Evolutionary conservation across 2,888 invertebrate species (phyloP).

Genomic region (Caenorhabditis sp.): DNA sequence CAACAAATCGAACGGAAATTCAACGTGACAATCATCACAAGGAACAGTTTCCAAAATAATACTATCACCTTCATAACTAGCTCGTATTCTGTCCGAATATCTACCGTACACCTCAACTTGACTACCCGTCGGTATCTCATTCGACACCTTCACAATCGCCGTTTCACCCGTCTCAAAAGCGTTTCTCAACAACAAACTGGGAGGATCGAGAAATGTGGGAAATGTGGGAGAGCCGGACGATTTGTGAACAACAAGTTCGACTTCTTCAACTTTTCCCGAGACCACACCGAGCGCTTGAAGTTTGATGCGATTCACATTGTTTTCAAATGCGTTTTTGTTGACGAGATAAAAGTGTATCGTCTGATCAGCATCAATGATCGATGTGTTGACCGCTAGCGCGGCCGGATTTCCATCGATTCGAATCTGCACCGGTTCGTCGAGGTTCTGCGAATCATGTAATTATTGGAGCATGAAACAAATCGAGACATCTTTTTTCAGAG

Average conservation of each 20-base stretch:
- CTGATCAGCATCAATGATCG: constrained; percentile 25
- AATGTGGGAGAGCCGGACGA: constrained; percentile 11
- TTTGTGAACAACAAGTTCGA: constrained; percentile 7
- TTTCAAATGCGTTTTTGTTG: constrained; percentile 35
- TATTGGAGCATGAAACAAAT: no score
- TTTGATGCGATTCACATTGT: constrained; percentile 21
- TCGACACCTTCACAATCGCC: constrained; percentile 23
- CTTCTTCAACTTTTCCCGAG: constrained; percentile 31
- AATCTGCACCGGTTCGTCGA: constrained; percentile 26
- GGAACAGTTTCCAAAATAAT: constrained; percentile 32
- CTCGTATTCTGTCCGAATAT: constrained; percentile 19
- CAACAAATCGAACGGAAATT: constrained; percentile 25
- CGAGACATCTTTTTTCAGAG: no score
- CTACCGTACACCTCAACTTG: constrained; percentile 25
- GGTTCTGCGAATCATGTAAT: constrained; percentile 10
- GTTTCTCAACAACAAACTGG: constrained; percentile 21
- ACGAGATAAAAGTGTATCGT: constrained; percentile 25
- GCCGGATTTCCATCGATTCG: constrained; percentile 34
- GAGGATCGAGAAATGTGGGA: constrained; percentile 20
- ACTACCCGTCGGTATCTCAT: constrained; percentile 10
- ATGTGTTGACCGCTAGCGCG: constrained; percentile 31
- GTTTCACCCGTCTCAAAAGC: constrained; percentile 32
- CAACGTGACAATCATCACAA: constrained; percentile 19
- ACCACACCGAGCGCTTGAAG: constrained; percentile 39
- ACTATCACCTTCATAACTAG: constrained; percentile 22